Conservation (phyloP, 2,113 vertebrate genomes). For the Phaetusa simplex region DNA sequence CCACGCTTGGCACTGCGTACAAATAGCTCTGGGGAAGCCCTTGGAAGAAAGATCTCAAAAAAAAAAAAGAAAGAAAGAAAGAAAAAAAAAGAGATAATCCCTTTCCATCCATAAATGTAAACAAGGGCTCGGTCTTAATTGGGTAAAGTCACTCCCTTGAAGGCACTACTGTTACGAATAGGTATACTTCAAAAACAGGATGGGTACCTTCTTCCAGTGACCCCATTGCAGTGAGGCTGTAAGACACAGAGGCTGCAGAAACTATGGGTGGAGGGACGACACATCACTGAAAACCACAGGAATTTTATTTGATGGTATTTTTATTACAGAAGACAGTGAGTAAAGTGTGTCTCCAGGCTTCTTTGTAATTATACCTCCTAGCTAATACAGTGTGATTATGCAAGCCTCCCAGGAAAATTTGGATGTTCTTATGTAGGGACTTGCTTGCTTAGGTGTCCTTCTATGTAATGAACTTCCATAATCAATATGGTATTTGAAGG, state of each 20-base stretch:
- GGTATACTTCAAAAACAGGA: background rate
- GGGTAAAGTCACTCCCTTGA: background rate
- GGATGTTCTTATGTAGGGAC: background rate
- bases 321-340: background rate
- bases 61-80: background rate
- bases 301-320: background rate
- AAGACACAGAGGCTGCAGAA: background rate
- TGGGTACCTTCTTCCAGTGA: background rate
- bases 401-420: background rate
- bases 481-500: background rate
- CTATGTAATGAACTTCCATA: background rate
- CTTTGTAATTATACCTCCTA: background rate
- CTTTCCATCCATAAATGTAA: background rate
- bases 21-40: background rate
- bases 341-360: background rate
- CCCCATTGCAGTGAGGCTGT: accelerated
- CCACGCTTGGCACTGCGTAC: background rate
- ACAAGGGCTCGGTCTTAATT: background rate
- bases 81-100: background rate
- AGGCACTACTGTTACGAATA: background rate
- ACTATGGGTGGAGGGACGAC: background rate
- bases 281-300: background rate
- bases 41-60: background rate
- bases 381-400: background rate
- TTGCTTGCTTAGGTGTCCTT: background rate